Evolutionary conservation across 2,113 vertebrate species (phyloP).

Genomic region (Capreolus pygargus): DNA sequence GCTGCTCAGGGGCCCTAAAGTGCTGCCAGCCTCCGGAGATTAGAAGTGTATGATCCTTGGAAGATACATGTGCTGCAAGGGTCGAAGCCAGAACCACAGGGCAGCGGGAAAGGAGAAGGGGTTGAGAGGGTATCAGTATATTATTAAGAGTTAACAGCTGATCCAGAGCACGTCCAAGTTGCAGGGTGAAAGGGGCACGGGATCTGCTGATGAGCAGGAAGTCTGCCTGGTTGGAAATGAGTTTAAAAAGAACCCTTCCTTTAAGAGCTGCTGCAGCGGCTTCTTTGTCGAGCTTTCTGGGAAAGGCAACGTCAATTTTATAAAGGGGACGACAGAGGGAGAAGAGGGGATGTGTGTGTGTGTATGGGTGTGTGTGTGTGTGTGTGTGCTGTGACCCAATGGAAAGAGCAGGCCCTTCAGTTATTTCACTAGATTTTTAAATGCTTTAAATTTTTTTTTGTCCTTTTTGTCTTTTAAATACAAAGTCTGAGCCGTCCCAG

Average conservation of each 20-base stretch:
- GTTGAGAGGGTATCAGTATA: conserved; percentile 79
- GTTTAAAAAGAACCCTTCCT: conserved; percentile 44
- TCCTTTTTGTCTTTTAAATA: conserved; percentile 82
- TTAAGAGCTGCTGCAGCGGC: conserved; percentile 73
- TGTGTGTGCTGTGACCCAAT: conserved; percentile 81
- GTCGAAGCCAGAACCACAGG: conserved; percentile 76
- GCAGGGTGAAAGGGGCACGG: conserved; percentile 44
- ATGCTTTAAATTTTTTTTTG: conserved; percentile 81
- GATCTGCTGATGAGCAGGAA: conserved; percentile 64
- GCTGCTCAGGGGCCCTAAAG: conserved; percentile 81
- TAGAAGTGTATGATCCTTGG: conserved; percentile 79
- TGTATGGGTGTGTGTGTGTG: conserved; percentile 47
- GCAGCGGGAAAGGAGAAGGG: conserved; percentile 82
- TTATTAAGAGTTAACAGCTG: conserved; percentile 78
- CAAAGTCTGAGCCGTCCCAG: conserved; percentile 80
- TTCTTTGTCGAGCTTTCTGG: conserved; percentile 70
- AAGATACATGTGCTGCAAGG: conserved; percentile 79
- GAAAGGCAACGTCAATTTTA: conserved; percentile 77
- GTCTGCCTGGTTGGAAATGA: conserved; percentile 70
- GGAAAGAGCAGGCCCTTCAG: conserved; percentile 83
- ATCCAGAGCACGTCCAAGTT: conserved; percentile 72
- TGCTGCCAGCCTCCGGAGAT: conserved; percentile 80
- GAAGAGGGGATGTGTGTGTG: conserved; percentile 64
- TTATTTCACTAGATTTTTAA: conserved; percentile 84
- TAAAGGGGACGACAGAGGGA: conserved; percentile 65